Base-by-base conservation (phyloP, 2,113 vertebrate genomes). In the Mus spicilegus region DNA sequence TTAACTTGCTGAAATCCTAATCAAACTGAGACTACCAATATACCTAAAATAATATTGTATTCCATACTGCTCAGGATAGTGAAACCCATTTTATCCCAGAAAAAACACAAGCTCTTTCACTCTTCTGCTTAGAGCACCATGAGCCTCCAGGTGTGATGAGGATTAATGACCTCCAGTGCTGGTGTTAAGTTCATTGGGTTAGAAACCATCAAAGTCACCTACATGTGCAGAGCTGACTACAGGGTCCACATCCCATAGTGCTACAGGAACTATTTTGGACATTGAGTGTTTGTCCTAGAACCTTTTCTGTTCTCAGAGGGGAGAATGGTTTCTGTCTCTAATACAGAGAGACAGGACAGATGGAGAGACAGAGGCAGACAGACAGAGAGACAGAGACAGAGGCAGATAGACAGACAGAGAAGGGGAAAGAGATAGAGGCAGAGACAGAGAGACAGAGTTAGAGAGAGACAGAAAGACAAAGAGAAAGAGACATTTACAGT, bases 51-150 rank as follows among this genome's bases (percentile, higher is more conserved):
- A 98, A 98, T 91, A 98, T 98, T 98, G 98, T 96, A 54, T 98
- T 98, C 89, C 98, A 98, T 17, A 97, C 98, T 91, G 95, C 98
- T 94, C 97, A 98, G 73, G 98, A 98, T 99, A 0, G 99, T 99
- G 99, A 97, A 97, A 67, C 99, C 98, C 6, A 99, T 99, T 86
- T 98, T 99, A 82, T 98, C 99, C 22, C 99, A 99, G 95, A 99
- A 99, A 92, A 99, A 13, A 1, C 99, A 99, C 94, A 99, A 3
- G 26, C 98, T 4, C 98, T 99, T 89, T 98, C 99, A 19, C 98
- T 99, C 94, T 98, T 98, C 26, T 99, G 99, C 1, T 99, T 99
- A 95, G 99, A 99, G 90, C 99, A 99, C 0, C 98, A 98, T 26
- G 98, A 97, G 39, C 99, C 98, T 12, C 97, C 98, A 0, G 94